Base-by-base conservation (phyloP, 1,140 invertebrate genomes). In the Drosophila obscura region DNA sequence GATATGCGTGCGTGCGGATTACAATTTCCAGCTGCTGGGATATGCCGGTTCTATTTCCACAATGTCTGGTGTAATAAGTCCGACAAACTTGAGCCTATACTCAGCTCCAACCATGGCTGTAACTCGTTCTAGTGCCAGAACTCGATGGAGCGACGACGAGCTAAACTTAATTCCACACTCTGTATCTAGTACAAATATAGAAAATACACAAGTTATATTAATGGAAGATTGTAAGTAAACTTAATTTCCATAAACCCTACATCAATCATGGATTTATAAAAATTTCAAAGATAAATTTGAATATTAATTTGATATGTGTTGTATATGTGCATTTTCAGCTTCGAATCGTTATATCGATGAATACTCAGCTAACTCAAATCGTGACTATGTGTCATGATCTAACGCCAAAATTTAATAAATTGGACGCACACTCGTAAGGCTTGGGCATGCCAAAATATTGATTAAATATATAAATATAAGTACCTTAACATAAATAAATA, bases 91-190 rank as follows among this genome's bases (percentile, higher is more conserved):
- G 64, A 97, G 96, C 83, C 93, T 98, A 71, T 97, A 98, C 81
- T 96, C 96, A n/a, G 95, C 96, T 44, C 95, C 95, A 31, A 94
- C 95, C 45, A 95, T 94, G 85, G 95, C 95, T 55, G 95, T 95
- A 48, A 58, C 73, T 19, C 94, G 96, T 82, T 94, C 73, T 92
- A 94, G 67, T 92, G 94, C 81, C 91, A 94, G 92, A 90, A 93
- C 92, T 85, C 92, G 97, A 69, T 99, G 97, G 97, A 98, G 96
- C 79, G 97, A 98, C 88, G 97, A 98, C 89, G 97, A 99, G 92
- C 98, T 98, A 92, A 97, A 96, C 93, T 96, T 98, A 94, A 95
- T 96, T 93, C 95, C 96, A 46, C 95, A 96, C 81, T 94, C 96
- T 77, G 93, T 94, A 62, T 92, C 95, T 77, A 92, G 93, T 87